Evolutionary conservation across 2,797 vertebrate genomes (phyloP).

Genomic region (Silurus lanzhouensis): DNA sequence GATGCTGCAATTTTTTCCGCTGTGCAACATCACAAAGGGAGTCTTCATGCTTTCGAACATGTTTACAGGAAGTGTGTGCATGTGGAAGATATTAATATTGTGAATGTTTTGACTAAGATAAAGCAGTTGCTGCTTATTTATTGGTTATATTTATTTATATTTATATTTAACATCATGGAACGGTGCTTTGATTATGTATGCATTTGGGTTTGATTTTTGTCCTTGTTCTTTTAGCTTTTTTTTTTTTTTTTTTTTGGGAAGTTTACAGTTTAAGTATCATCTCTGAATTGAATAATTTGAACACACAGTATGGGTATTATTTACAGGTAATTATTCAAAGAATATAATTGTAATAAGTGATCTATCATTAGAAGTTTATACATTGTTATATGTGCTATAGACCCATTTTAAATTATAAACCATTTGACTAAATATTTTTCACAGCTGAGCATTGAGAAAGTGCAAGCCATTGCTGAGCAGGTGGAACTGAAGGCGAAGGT

Average conservation of each 20-base stretch:
- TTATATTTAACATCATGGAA: not conserved
- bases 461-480: slow-evolving; percentile 95
- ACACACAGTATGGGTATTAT: not conserved
- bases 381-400: not conserved
- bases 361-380: not conserved
- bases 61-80: not conserved
- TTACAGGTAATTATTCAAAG: not conserved
- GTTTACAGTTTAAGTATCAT: not conserved
- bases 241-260: not conserved
- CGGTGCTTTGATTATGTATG: not conserved
- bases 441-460: slow-evolving; percentile 96
- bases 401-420: not conserved
- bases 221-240: not conserved
- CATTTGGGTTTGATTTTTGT: not conserved
- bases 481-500: slow-evolving; percentile 97
- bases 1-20: slow-evolving; percentile 37
- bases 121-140: not conserved
- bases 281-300: not conserved
- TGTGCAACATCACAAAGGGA: slow-evolving; percentile 52
- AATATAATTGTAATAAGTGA: not conserved
- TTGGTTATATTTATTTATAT: not conserved
- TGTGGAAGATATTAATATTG: not conserved
- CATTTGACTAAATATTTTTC: slow-evolving; percentile 38
- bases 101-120: not conserved
- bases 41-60: slow-evolving; percentile 40